Evolutionary conservation across 1,140 invertebrate genomes (phyloP), one percentile per base, ranked within the genome.

Genomic region (Magallana ariakensis): DNA sequence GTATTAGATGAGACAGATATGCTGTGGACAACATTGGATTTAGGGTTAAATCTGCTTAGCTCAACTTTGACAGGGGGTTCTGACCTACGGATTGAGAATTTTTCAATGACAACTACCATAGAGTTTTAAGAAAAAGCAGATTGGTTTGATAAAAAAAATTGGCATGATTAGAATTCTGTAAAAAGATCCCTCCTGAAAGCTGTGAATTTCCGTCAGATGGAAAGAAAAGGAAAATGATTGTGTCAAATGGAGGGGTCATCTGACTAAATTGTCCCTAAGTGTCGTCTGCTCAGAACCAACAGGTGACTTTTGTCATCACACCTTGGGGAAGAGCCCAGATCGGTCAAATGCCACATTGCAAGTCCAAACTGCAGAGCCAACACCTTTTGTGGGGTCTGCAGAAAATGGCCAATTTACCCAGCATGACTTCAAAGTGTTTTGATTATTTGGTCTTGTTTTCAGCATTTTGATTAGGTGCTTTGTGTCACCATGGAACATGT

Each of bases 271-370:
- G 66, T 75, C 22, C 66, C 22, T 5, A 75, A 75, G 66, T 75
- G 22, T 75, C 22, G 19, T 19, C 66, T 75, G 66, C 22, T 75
- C 66, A 1, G 22, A 75, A 75, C 66, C 66, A 75, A 75, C 66
- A 75, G 66, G 66, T 75, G 66, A 75, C 66, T 75, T 75, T 75
- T 75, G 66, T 75, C 66, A 75, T 75, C 66, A 75, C 66, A 75
- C 66, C 66, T 75, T 75, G 22, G 66, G 66, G 66, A 75, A 26
- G 66, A 26, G 22, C 66, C 33, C 19, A 22, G 33, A 75, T 75
- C 66, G 10, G 66, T 75, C 66, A 75, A 26, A 75, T 75, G 66
- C 66, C 66, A 75, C 66, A 22, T 75, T 75, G 66, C 66, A 75
- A 26, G 22, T 22, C 22, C 19, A 75, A 75, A 75, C 66, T 75